Conservation (phyloP, 37 sponge, comb jelly and placozoan species). For the Petrosia ficiformis region DNA sequence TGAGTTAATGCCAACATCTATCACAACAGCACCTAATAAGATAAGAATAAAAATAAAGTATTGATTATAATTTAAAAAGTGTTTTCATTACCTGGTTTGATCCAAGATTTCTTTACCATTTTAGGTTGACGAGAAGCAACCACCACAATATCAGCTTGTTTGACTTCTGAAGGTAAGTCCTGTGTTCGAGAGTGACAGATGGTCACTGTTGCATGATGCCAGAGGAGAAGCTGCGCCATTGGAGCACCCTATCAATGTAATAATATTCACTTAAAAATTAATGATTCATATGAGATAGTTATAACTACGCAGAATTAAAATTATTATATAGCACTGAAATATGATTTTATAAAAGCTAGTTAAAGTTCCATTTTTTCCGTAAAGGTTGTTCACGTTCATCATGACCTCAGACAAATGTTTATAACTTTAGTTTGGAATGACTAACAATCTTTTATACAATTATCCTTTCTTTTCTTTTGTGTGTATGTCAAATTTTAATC, state of each 20-base stretch:
- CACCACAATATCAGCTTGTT: conserved; percentile 86
- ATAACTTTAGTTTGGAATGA: no score
- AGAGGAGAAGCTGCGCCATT: conserved; percentile 71
- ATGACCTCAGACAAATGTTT: no score
- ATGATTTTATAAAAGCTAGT: no score
- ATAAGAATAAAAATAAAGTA: not conserved
- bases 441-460: no score
- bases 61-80: not conserved
- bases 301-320: no score
- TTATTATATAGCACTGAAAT: no score
- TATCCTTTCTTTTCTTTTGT: no score
- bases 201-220: conserved; percentile 86
- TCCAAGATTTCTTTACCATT: conserved; percentile 86
- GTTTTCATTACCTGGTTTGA: conserved; percentile 73
- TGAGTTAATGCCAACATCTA: conserved; percentile 96
- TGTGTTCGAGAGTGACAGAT: conserved; percentile 85
- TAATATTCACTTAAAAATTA: no score
- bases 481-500: no score
- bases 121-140: conserved; percentile 78
- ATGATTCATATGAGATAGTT: no score
- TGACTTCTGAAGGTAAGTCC: conserved; percentile 44
- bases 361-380: no score
- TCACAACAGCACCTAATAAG: conserved; percentile 69
- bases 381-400: no score
- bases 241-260: conserved; percentile 75